These are phyloP conservation scores for Dione vanillae DNA, from an alignment of 2,888 invertebrate genomes.

Conservation along the genomic window DNA sequence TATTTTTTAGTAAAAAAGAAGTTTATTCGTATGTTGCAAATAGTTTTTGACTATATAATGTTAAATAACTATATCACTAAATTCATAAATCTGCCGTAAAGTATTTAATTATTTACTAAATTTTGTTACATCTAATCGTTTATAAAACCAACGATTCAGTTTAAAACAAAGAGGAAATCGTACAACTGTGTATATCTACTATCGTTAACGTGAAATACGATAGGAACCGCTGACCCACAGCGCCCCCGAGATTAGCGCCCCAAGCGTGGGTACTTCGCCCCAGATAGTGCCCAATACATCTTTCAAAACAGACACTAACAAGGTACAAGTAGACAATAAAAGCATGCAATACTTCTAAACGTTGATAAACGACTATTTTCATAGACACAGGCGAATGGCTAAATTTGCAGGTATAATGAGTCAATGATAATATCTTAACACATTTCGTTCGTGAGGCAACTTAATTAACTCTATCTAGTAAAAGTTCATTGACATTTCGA, in stretches of 20 bases:
- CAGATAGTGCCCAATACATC: slow-evolving; percentile 53
- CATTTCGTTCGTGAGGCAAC: slow-evolving; percentile 21
- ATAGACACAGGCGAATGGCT: slow-evolving; percentile 40
- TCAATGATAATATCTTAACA: slow-evolving; percentile 29
- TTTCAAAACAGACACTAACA: slow-evolving; percentile 59
- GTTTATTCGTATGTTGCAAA: too few relatives aligned
- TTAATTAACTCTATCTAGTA: slow-evolving; percentile 31
- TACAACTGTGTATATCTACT: slow-evolving; percentile 40
- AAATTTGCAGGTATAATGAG: slow-evolving; percentile 37
- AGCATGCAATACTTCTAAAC: slow-evolving; percentile 49
- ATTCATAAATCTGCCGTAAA: too few relatives aligned
- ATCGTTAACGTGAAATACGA: slow-evolving; percentile 45
- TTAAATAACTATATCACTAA: too few relatives aligned
- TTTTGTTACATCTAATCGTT: background rate
- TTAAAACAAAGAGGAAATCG: slow-evolving; percentile 36
- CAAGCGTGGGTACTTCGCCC: slow-evolving; percentile 52
- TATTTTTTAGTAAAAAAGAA: too few relatives aligned
- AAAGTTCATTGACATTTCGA: slow-evolving; percentile 28
- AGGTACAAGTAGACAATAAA: slow-evolving; percentile 57
- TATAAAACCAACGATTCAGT: slow-evolving; percentile 31
- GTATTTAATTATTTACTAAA: too few relatives aligned
- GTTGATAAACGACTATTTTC: slow-evolving; percentile 50
- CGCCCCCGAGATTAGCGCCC: slow-evolving; percentile 48
- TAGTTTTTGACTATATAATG: too few relatives aligned
- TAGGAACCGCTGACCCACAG: slow-evolving; percentile 48